Evolutionary conservation across 92 coral and sea anemone species (phyloP).

Genomic region (Heliopora coerulea): DNA sequence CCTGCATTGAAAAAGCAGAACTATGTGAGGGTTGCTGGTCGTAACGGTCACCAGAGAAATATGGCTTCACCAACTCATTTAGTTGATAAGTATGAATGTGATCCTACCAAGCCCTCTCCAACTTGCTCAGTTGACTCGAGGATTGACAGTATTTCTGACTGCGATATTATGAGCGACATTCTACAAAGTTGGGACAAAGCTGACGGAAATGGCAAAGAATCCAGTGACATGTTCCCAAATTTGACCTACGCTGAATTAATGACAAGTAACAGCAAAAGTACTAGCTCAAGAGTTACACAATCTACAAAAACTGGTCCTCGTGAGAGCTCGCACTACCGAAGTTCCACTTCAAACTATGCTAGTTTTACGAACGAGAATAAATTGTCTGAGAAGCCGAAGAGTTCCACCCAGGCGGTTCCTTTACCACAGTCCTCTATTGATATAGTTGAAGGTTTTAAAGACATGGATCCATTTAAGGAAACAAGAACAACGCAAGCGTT

Average conservation of each 20-base stretch:
- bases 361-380: neutral
- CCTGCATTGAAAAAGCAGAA: neutral
- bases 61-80: neutral
- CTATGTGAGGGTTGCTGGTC: neutral
- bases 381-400: conserved; percentile 4
- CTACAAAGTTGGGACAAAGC: neutral
- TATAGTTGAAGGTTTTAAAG: neutral
- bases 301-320: neutral
- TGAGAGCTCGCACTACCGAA: neutral
- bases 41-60: neutral
- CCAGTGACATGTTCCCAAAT: neutral
- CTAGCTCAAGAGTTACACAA: neutral
- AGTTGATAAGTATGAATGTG: neutral
- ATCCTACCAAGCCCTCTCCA: neutral
- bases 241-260: conserved; percentile 16
- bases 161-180: neutral
- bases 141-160: conserved; percentile 3
- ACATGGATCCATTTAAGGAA: conserved; percentile 47
- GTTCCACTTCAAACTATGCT: neutral
- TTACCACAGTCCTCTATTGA: no score
- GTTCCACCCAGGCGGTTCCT: no score
- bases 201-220: neutral
- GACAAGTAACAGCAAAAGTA: neutral
- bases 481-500: neutral
- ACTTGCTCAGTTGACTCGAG: neutral